These are phyloP conservation scores for Cryptops parisi DNA, from an alignment of 2,888 invertebrate genomes.

Conservation along the genomic window DNA sequence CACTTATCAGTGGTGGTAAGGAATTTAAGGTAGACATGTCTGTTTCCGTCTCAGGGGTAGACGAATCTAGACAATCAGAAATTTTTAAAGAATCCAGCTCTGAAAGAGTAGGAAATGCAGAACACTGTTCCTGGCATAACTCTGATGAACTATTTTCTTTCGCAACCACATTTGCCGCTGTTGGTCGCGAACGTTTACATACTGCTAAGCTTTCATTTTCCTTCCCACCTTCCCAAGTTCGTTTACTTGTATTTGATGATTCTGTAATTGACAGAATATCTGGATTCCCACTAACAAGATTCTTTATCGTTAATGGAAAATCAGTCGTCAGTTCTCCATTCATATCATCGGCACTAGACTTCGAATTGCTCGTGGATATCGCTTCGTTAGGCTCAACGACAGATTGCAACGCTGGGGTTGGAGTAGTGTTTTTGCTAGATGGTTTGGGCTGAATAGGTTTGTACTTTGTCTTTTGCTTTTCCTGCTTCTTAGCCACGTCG, in stretches of 20 bases:
- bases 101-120: background rate
- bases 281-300: too few relatives aligned
- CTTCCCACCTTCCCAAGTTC: background rate
- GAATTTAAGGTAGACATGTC: background rate
- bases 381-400: background rate
- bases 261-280: background rate
- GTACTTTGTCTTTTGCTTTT: constrained; percentile 32
- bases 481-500: constrained; percentile 10
- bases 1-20: background rate
- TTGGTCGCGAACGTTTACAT: background rate
- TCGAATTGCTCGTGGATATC: background rate
- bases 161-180: background rate
- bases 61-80: background rate
- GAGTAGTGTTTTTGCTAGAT: background rate
- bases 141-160: background rate
- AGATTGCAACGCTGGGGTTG: background rate
- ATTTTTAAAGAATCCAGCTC: background rate
- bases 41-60: background rate
- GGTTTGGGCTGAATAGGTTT: constrained; percentile 40
- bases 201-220: background rate
- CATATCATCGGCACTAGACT: background rate
- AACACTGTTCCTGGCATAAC: background rate
- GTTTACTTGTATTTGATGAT: background rate
- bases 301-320: too few relatives aligned
- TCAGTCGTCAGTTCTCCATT: background rate